Percentiles rank a stretch among this genome's conserved stretches.
phyloP scores from a whole-genome alignment of 2,888 invertebrate species.

The Eilema depressum region DNA sequence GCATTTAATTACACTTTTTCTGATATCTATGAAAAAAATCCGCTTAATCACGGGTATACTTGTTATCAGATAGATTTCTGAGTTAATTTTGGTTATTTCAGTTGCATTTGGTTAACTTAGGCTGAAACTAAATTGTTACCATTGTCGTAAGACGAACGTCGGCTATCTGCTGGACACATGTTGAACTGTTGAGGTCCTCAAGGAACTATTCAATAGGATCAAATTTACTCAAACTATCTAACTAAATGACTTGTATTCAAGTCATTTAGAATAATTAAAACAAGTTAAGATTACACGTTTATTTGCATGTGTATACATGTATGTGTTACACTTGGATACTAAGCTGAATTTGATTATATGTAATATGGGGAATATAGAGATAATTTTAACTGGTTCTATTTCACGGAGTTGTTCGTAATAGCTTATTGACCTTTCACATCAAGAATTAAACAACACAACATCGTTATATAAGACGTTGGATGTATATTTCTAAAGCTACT shows the following conservation, averaged over 20 bases:
- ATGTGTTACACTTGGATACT: slow-evolving; percentile 31
- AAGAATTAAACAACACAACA: background rate
- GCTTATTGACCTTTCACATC: background rate
- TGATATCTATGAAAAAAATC: too few species aligned
- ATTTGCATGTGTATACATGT: slow-evolving; percentile 44
- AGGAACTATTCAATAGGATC: background rate
- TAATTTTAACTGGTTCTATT: slow-evolving; percentile 3
- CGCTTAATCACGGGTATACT: too few species aligned
- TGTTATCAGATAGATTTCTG: too few species aligned
- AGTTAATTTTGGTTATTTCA: too few species aligned
- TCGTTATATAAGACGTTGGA: background rate
- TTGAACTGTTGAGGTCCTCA: background rate
- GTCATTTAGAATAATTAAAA: slow-evolving; percentile 26
- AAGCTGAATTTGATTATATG: slow-evolving; percentile 41
- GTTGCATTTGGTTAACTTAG: too few species aligned
- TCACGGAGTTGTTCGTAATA: background rate
- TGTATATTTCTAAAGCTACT: slow-evolving; percentile 1
- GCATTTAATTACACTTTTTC: too few species aligned
- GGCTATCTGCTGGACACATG: too few species aligned
- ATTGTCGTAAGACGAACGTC: too few species aligned
- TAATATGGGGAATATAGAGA: slow-evolving; percentile 24
- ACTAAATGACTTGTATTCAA: background rate
- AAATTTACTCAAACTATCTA: background rate
- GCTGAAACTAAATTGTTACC: too few species aligned
- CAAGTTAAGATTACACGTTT: slow-evolving; percentile 47